Evolutionary conservation across 2,888 invertebrate species (phyloP).

Genomic region (Ophion obscuratus): DNA sequence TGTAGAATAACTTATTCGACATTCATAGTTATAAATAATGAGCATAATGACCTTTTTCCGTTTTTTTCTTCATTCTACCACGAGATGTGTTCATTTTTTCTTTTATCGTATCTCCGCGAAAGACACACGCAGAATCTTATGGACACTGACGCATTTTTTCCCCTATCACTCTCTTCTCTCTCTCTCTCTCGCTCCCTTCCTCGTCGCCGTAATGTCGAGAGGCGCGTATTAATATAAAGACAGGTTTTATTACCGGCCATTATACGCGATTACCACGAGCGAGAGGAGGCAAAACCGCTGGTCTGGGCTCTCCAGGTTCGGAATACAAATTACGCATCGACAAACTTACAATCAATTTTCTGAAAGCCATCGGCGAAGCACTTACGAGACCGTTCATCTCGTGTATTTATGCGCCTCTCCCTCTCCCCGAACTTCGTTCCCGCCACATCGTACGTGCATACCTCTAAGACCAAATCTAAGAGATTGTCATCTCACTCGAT

Average conservation of each 20-base stretch:
- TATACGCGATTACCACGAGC: slow-evolving; percentile 71
- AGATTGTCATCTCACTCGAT: neutral
- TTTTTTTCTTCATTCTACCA: slow-evolving; percentile 18
- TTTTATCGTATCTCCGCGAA: slow-evolving; percentile 23
- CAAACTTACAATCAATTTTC: slow-evolving; percentile 74
- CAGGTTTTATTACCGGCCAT: slow-evolving; percentile 70
- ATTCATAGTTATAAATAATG: slow-evolving; percentile 40
- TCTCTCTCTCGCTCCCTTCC: slow-evolving; percentile 20
- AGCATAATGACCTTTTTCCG: slow-evolving; percentile 46
- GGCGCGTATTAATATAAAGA: slow-evolving; percentile 70
- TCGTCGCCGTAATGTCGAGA: slow-evolving; percentile 66
- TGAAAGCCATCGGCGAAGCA: slow-evolving; percentile 72
- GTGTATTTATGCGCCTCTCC: slow-evolving; percentile 53
- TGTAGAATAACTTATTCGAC: slow-evolving; percentile 24
- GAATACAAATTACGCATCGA: slow-evolving; percentile 74
- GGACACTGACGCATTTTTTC: slow-evolving; percentile 24
- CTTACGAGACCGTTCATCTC: slow-evolving; percentile 69
- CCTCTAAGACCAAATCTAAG: slow-evolving; percentile 17
- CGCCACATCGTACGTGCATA: neutral
- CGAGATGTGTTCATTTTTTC: slow-evolving; percentile 12
- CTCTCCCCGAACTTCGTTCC: slow-evolving; percentile 7
- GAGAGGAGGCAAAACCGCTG: slow-evolving; percentile 62
- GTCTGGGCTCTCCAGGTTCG: slow-evolving; percentile 47
- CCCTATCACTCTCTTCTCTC: neutral
- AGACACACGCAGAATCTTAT: slow-evolving; percentile 29